phyloP scores from a whole-genome alignment of 2,888 invertebrate genomes.

The Colletes collaris region DNA sequence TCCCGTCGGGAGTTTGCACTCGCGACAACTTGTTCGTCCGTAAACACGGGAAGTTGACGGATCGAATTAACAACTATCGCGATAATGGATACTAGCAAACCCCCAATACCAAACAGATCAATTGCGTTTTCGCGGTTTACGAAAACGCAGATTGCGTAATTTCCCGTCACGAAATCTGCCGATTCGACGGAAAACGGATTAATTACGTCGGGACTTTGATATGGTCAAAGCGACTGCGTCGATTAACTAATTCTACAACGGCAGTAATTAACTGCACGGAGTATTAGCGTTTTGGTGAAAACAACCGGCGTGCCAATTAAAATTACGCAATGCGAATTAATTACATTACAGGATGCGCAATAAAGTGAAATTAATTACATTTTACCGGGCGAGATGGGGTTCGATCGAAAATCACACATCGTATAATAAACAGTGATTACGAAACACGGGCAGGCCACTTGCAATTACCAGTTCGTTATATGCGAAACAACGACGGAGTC shows the following conservation, averaged over 20 bases:
- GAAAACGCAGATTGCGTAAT: slow-evolving; percentile 4
- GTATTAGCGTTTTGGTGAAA: slow-evolving; percentile 6
- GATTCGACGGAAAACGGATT: slow-evolving; percentile 17
- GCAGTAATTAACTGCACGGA: slow-evolving; percentile 11
- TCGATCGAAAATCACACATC: not conserved
- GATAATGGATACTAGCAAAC: not conserved
- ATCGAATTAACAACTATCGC: no score
- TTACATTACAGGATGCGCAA: slow-evolving; percentile 22
- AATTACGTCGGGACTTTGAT: slow-evolving; percentile 15
- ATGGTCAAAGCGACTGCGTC: slow-evolving; percentile 19
- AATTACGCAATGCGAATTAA: slow-evolving; percentile 28
- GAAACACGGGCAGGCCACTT: not conserved
- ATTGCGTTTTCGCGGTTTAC: not conserved
- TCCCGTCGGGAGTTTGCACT: no score
- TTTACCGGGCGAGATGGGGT: not conserved
- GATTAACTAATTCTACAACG: slow-evolving; percentile 36
- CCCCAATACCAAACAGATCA: not conserved
- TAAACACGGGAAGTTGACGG: no score
- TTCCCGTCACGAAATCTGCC: not conserved
- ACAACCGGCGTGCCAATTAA: slow-evolving; percentile 31
- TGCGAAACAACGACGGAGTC: no score
- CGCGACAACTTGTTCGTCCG: no score
- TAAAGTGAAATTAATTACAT: slow-evolving; percentile 42
- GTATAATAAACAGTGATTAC: no score
- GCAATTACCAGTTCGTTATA: no score